Base-by-base conservation (phyloP, 2,113 vertebrate species). In the Shinisaurus crocodilurus region DNA sequence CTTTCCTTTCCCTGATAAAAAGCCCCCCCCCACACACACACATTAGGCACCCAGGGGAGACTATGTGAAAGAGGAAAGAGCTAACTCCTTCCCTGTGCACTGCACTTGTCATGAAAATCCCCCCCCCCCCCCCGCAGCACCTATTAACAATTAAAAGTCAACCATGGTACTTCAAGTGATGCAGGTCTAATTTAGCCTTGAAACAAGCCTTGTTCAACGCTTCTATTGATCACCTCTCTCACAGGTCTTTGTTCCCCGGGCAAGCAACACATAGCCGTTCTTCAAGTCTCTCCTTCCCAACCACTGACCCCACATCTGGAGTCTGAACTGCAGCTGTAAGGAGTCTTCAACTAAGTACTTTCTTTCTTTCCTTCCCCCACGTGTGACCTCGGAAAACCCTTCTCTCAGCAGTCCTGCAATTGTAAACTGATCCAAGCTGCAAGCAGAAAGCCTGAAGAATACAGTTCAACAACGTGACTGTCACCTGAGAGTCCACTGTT, bases 401-500 rank as follows among this genome's bases (percentile, higher is more conserved):
- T 89, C 85, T 90, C 91, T 80, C 91, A 91, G 60, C 37, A 88
- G 40, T 60, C 93, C 82, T 89, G 34, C 86, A 89, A 91, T 75
- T 29, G 57, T 82, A 92, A 94, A 9, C 34, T 54, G 74, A 86
- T 69, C 81, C 29, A 85, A 88, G 65, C 74, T 69, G 76, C 13
- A 40, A 91, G 87, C 65, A 82, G 76, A 80, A 88, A 93, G 89
- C 91, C 45, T 2, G 0, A 91, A 87, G 77, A 87, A 85, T 43
- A 90, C 82, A 90, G 54, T 72, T 67, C 45, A 93, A 89, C 32
- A 86, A 93, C 90, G 63, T 88, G 85, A 92, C 90, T 92, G 94
- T 94, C 88, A 96, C 94, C 94, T 95, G 96, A 96, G 94, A 89
- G 40, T 82, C 92, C 48, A 18, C 90, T 93, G 48, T 92, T 96